Percentiles rank a stretch among this genome's conserved stretches.
phyloP scores from a whole-genome alignment of 2,797 vertebrate genomes.

The Aythya fuligula region DNA sequence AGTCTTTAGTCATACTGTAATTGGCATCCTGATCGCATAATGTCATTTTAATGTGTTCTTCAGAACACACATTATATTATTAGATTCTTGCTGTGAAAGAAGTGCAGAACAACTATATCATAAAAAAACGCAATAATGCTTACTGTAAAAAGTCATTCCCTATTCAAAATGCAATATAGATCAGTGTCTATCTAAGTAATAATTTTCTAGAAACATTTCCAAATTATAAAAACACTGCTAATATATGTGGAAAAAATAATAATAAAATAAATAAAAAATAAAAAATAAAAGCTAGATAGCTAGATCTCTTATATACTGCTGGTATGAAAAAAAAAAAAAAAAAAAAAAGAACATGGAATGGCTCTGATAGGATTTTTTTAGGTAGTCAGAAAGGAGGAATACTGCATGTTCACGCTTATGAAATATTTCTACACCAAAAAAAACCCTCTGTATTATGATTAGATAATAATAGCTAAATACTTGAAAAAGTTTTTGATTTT shows the following conservation, averaged over 20 bases:
- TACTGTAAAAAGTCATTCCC: conserved; percentile 51
- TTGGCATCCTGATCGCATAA: conserved; percentile 67
- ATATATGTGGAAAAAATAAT: neutral
- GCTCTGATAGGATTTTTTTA: neutral
- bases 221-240: conserved; percentile 33
- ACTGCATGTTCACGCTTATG: neutral
- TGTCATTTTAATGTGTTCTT: conserved; percentile 73
- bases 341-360: neutral
- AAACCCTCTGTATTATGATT: neutral
- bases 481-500: neutral
- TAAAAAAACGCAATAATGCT: conserved; percentile 52
- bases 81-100: conserved; percentile 73
- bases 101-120: conserved; percentile 55
- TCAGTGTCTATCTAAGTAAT: conserved; percentile 17
- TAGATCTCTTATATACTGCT: neutral
- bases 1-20: conserved; percentile 65
- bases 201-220: conserved; percentile 54
- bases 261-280: neutral
- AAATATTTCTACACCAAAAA: neutral
- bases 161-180: conserved; percentile 49
- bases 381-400: neutral
- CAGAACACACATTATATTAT: conserved; percentile 69
- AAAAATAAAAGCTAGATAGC: neutral
- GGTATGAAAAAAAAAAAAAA: neutral
- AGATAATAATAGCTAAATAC: neutral